phyloP scores from a whole-genome alignment of 2,888 invertebrate species.

The Cylindroiulus punctatus region DNA sequence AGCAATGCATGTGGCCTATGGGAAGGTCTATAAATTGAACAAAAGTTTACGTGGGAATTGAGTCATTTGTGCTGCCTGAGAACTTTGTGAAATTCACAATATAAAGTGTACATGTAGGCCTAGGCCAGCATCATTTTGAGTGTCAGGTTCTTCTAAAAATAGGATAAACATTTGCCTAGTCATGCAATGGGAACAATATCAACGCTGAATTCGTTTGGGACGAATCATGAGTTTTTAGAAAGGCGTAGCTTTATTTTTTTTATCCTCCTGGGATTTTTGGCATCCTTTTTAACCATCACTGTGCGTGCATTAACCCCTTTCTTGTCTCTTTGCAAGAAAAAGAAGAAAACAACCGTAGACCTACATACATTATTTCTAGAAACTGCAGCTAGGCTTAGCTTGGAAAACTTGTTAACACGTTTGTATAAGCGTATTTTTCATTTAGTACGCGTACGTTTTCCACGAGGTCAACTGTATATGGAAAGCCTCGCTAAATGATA shows the following conservation, averaged over 20 bases:
- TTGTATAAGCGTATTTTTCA: neutral
- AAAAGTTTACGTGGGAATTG: neutral
- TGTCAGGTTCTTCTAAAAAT: slow-evolving; percentile 8
- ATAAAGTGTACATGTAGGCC: too few relatives aligned
- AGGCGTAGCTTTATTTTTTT: neutral
- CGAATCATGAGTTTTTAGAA: neutral
- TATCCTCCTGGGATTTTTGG: neutral
- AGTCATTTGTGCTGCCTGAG: neutral
- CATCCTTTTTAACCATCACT: neutral
- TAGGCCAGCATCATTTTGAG: neutral
- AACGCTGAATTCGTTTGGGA: neutral
- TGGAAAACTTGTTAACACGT: slow-evolving; percentile 25
- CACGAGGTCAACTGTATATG: neutral
- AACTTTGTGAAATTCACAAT: neutral
- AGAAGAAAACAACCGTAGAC: slow-evolving; percentile 5
- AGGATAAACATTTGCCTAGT: neutral
- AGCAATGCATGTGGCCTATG: too few relatives aligned
- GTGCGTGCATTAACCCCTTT: slow-evolving; percentile 4
- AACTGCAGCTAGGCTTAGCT: slow-evolving; percentile 16
- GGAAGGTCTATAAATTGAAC: neutral
- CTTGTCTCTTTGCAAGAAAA: slow-evolving; percentile 25
- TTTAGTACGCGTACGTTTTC: neutral
- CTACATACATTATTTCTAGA: slow-evolving; percentile 20
- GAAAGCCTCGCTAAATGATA: neutral
- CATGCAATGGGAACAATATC: neutral